These are phyloP conservation scores for Darwinula stevensoni DNA, from an alignment of 2,888 invertebrate species.

Conservation along the genomic window DNA sequence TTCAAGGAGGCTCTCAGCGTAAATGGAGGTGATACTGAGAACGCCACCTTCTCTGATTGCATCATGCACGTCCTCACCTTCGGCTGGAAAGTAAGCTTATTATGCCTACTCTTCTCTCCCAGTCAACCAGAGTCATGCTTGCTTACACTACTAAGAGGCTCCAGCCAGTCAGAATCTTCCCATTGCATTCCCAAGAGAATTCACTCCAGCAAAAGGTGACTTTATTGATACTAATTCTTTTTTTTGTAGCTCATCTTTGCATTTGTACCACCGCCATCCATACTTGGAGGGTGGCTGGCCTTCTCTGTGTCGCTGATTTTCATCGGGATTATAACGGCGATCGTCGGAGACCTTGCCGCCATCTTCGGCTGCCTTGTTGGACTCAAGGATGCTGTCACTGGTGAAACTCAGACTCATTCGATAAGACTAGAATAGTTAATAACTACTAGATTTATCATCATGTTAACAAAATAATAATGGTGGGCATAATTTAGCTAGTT, in stretches of 20 bases:
- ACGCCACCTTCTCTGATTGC: slow-evolving; percentile 23
- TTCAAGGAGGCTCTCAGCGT: slow-evolving; percentile 24
- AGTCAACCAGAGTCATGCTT: too few species aligned
- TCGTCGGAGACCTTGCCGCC: slow-evolving; percentile 26
- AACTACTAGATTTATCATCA: too few species aligned
- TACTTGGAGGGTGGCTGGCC: slow-evolving; percentile 26
- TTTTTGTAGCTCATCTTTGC: not conserved
- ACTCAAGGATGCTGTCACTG: slow-evolving; percentile 22
- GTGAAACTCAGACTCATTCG: too few species aligned
- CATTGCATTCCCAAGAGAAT: too few species aligned
- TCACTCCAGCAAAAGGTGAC: too few species aligned
- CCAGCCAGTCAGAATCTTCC: too few species aligned
- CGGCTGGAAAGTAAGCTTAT: slow-evolving; percentile 23
- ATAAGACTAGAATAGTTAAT: not conserved
- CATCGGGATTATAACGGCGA: slow-evolving; percentile 25
- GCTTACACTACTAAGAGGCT: too few species aligned
- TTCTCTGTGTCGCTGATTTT: slow-evolving; percentile 22
- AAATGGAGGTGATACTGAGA: slow-evolving; percentile 26
- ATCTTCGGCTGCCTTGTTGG: slow-evolving; percentile 27
- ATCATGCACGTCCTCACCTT: slow-evolving; percentile 25
- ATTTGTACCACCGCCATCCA: slow-evolving; percentile 20
- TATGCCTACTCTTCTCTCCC: too few species aligned
- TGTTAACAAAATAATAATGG: too few species aligned
- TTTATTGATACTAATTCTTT: not conserved
- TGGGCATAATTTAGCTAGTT: too few species aligned